Evolutionary conservation across 2,797 vertebrate genomes (phyloP).

Genomic region (Gila robusta): DNA sequence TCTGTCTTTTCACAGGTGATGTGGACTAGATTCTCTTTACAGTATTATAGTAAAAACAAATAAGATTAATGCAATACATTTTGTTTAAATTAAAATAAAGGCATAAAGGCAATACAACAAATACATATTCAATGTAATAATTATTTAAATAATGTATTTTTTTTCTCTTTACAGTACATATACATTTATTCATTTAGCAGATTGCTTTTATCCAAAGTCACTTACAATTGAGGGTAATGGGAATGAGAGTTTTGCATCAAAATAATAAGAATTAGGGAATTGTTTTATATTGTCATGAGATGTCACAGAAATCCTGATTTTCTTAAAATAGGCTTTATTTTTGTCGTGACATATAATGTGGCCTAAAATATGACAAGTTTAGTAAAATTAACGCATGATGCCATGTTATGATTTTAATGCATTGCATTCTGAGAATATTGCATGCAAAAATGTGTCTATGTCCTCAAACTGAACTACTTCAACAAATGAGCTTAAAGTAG

Average conservation of each 20-base stretch:
- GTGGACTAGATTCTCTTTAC: neutral
- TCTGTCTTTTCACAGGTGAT: neutral
- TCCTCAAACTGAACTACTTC: conserved; percentile 23
- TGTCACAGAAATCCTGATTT: neutral
- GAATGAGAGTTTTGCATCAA: neutral
- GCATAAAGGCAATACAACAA: neutral
- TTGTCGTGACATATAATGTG: neutral
- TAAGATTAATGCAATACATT: neutral
- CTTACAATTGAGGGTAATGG: neutral
- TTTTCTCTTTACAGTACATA: neutral
- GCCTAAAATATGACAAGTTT: neutral
- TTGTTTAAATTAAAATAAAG: neutral
- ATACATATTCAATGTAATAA: neutral
- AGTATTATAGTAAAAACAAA: neutral
- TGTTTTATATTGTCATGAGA: neutral
- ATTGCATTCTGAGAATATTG: neutral
- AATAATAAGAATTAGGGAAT: neutral
- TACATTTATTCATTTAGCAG: neutral
- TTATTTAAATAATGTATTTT: neutral
- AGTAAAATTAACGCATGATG: neutral
- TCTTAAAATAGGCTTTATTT: neutral
- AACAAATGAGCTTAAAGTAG: neutral
- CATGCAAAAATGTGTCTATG: neutral
- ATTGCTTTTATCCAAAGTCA: neutral
- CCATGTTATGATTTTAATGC: neutral